Conservation (phyloP, 2,113 vertebrate genomes). For the Diadophis punctatus region DNA sequence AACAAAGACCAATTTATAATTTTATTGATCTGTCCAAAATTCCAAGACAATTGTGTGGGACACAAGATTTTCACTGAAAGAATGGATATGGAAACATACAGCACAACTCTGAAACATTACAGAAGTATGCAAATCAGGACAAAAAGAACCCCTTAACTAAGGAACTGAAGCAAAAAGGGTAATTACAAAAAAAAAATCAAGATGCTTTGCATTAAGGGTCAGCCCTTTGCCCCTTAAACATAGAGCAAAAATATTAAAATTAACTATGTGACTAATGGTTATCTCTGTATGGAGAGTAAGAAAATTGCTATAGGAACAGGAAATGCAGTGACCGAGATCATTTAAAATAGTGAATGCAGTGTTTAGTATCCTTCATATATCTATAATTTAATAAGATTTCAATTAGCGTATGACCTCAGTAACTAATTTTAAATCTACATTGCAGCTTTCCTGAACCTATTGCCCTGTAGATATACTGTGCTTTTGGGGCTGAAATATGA, state of each 20-base stretch:
- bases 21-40: conserved; percentile 74
- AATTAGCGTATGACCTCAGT: neutral
- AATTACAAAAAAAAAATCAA: conserved; percentile 26
- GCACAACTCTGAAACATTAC: conserved; percentile 24
- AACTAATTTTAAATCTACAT: neutral
- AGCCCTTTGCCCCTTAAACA: neutral
- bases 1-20: conserved; percentile 68
- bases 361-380: neutral
- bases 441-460: neutral
- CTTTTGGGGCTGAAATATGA: neutral
- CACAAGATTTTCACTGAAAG: conserved; percentile 47
- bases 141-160: neutral
- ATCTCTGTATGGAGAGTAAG: neutral
- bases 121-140: neutral
- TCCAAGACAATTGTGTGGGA: conserved; percentile 67
- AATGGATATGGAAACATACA: conserved; percentile 3
- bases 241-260: neutral
- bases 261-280: neutral
- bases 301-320: neutral
- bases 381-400: neutral
- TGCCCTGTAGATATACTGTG: neutral
- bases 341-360: neutral
- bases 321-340: neutral
- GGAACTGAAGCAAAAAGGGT: neutral
- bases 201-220: conserved; percentile 2